Evolutionary conservation across 1,140 invertebrate species (phyloP).

Genomic region (Coelopa frigida): DNA sequence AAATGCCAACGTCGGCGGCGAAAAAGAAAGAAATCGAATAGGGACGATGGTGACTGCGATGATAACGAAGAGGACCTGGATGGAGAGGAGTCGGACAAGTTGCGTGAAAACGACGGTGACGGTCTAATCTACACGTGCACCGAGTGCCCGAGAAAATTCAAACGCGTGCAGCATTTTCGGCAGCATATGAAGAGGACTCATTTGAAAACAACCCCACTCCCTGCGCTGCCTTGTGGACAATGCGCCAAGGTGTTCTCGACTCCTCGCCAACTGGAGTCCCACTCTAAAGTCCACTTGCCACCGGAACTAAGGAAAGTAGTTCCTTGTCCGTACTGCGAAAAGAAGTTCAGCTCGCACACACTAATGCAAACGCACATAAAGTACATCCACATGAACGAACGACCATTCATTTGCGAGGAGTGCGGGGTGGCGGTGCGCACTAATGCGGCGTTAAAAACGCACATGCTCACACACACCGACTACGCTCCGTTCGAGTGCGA

Average conservation of each 20-base stretch:
- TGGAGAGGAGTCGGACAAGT: slow-evolving; percentile 2
- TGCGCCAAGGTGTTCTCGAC: slow-evolving; percentile 20
- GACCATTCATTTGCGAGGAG: slow-evolving; percentile 47
- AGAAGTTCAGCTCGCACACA: slow-evolving; percentile 31
- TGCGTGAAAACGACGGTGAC: not conserved
- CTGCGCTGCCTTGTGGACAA: slow-evolving; percentile 34
- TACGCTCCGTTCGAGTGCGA: slow-evolving; percentile 46
- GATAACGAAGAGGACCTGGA: not conserved
- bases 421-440: slow-evolving; percentile 46
- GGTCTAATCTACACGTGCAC: slow-evolving; percentile 1
- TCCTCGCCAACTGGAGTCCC: slow-evolving; percentile 1
- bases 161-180: not conserved
- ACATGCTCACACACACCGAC: slow-evolving; percentile 47
- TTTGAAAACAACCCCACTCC: not conserved
- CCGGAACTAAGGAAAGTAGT: slow-evolving; percentile 25
- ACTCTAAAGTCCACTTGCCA: slow-evolving; percentile 6
- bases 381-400: slow-evolving; percentile 42
- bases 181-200: slow-evolving; percentile 9
- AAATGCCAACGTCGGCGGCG: not conserved
- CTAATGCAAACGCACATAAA: slow-evolving; percentile 40
- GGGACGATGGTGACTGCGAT: slow-evolving; percentile 1
- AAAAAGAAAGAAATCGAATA: too few species aligned
- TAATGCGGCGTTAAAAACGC: slow-evolving; percentile 45
- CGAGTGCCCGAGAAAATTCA: slow-evolving; percentile 3
- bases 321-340: slow-evolving; percentile 27